phyloP scores from a whole-genome alignment of 2,888 invertebrate species.

The Xanthia togata region DNA sequence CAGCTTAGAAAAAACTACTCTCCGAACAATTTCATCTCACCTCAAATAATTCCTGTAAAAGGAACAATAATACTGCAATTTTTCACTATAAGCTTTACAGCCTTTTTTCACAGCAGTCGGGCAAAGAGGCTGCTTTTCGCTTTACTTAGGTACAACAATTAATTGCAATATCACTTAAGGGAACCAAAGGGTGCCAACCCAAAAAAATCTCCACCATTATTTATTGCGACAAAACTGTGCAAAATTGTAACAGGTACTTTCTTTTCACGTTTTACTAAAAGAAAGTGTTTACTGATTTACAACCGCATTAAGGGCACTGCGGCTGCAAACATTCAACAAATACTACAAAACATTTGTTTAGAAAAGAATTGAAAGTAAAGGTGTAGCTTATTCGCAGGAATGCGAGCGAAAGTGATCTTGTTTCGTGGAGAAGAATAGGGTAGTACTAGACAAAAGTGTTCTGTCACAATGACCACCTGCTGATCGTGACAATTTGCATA shows the following conservation, averaged over 20 bases:
- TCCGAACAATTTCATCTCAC: not conserved
- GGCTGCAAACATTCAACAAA: constrained; percentile 83
- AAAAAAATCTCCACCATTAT: constrained; percentile 54
- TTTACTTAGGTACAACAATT: constrained; percentile 53
- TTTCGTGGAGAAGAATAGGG: constrained; percentile 65
- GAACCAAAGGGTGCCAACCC: constrained; percentile 61
- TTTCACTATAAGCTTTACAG: constrained; percentile 19
- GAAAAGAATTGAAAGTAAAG: constrained; percentile 78
- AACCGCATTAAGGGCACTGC: constrained; percentile 77
- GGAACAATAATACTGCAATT: constrained; percentile 1
- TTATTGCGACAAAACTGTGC: constrained; percentile 70
- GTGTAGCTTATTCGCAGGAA: constrained; percentile 81
- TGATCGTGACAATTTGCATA: constrained; percentile 84
- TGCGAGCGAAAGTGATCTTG: constrained; percentile 84
- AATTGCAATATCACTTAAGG: constrained; percentile 63
- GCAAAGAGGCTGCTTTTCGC: constrained; percentile 38
- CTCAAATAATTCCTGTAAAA: constrained; percentile 8
- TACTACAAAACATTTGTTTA: constrained; percentile 56
- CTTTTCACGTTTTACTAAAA: constrained; percentile 72
- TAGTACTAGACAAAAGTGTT: constrained; percentile 70
- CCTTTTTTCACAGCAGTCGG: constrained; percentile 6
- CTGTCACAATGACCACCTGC: constrained; percentile 85
- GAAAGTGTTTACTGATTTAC: constrained; percentile 87
- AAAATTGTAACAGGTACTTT: constrained; percentile 86
- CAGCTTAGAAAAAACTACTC: not conserved